phyloP scores from a whole-genome alignment of 2,797 vertebrate species.

The Macropus fuliginosus region DNA sequence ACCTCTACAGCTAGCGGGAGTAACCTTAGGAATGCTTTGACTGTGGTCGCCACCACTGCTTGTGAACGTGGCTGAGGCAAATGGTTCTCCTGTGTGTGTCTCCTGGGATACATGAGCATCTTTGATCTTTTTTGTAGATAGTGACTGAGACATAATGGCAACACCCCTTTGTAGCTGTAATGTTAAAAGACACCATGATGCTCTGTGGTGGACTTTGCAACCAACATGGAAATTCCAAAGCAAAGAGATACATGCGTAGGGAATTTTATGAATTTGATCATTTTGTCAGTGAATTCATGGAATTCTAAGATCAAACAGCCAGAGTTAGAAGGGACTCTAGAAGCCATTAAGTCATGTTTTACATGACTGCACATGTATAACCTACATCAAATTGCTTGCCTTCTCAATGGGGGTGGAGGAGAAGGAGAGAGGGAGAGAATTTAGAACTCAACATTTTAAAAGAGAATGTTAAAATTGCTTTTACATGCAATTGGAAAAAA shows the following conservation, averaged over 20 bases:
- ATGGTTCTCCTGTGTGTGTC: background rate
- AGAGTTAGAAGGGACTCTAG: background rate
- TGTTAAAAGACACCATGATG: background rate
- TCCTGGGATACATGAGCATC: background rate
- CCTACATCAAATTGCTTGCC: background rate
- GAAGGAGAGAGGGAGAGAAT: background rate
- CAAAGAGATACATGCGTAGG: background rate
- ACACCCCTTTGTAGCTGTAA: background rate
- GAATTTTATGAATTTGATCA: background rate
- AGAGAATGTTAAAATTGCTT: background rate
- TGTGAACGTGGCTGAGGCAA: background rate
- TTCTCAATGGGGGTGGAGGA: background rate
- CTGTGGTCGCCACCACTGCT: background rate
- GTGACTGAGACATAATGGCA: background rate
- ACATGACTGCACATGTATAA: background rate
- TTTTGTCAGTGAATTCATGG: background rate
- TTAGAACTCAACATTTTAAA: background rate
- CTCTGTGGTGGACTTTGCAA: background rate
- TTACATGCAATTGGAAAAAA: background rate
- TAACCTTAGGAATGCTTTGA: background rate
- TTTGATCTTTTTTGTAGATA: background rate
- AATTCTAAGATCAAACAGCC: background rate
- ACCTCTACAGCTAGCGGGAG: background rate
- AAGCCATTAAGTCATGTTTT: constrained; percentile 8
- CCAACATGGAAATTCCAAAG: background rate